phyloP scores from a whole-genome alignment of 2,888 invertebrate species.

The Drosophila affinis region DNA sequence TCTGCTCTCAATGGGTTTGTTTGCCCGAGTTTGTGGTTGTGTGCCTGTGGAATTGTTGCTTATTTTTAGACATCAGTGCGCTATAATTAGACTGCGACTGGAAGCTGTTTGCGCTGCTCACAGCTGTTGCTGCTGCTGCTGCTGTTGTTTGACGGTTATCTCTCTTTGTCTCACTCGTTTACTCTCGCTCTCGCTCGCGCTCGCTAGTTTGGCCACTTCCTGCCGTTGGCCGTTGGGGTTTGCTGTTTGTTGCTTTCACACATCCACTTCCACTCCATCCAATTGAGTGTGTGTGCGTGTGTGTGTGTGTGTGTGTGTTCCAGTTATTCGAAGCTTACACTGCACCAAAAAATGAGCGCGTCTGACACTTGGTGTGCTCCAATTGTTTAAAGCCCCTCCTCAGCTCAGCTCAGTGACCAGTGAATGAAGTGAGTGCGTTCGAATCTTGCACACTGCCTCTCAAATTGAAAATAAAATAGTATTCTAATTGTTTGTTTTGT shows the following conservation, averaged over 20 bases:
- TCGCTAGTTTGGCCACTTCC: background rate
- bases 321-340: background rate
- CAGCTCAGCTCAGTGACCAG: background rate
- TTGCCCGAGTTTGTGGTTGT: constrained; percentile 62
- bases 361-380: background rate
- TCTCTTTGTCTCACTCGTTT: background rate
- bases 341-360: background rate
- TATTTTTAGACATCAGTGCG: constrained; percentile 60
- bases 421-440: background rate
- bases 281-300: background rate
- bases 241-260: constrained; percentile 10
- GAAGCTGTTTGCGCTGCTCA: background rate
- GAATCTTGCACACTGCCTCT: background rate
- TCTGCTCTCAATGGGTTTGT: constrained; percentile 38
- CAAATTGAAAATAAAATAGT: constrained; percentile 12
- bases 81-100: constrained; percentile 54
- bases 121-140: background rate
- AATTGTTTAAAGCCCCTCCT: background rate
- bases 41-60: constrained; percentile 43
- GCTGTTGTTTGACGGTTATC: background rate
- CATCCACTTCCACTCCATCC: constrained; percentile 23
- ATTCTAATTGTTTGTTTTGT: constrained; percentile 31
- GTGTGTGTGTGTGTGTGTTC: background rate
- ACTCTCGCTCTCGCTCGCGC: background rate
- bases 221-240: background rate